Base-by-base conservation (phyloP, 1,140 invertebrate genomes). In the Drosophila nannoptera region DNA sequence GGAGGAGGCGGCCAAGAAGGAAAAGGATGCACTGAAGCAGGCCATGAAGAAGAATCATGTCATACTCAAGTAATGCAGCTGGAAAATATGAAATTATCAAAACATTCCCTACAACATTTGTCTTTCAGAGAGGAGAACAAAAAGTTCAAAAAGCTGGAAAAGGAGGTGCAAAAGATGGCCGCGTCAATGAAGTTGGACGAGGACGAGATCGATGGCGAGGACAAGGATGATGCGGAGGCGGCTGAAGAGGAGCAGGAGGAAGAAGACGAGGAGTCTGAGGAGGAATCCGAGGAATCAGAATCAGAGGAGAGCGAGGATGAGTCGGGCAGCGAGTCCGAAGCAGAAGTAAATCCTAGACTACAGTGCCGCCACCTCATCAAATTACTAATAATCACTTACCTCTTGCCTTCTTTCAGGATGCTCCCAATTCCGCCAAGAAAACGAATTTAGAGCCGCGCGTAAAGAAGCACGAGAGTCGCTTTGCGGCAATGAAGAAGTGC, bases 121-220 rank as follows among this genome's bases (percentile, higher is more conserved):
- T 4, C 0, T 43, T 88, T 81, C 66, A 92, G 92, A 75, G 93
- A 94, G 45, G 94, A 94, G 73, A 94, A 94, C 73, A 94, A 93
- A 73, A 94, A 94, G 87, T 95, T 93, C 78, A 94, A 94, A 78
- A 92, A 92, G 49, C 87, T 97, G 35, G 95, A 96, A 87, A 95
- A 95, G 73, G 95, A 97, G 90, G 95, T 96, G 4, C 94, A 96
- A 75, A 96, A 96, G 90, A 96, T 97, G 95, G 95, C 95, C 0
- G 93, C 93, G 12, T 90, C 96, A 61, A 94, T 96, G 93, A 95
- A 94, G 64, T 94, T 95, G 73, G 92, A 92, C 4, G 94, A 94
- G 9, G 94, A 94, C n/a, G 94, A 95, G 4, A 93, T 94, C 11
- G 93, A 93, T 36, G 92, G 93, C 43, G 92, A 94, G 45, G 93